Conservation (phyloP, 2,797 vertebrate species). For the Lates japonicus region DNA sequence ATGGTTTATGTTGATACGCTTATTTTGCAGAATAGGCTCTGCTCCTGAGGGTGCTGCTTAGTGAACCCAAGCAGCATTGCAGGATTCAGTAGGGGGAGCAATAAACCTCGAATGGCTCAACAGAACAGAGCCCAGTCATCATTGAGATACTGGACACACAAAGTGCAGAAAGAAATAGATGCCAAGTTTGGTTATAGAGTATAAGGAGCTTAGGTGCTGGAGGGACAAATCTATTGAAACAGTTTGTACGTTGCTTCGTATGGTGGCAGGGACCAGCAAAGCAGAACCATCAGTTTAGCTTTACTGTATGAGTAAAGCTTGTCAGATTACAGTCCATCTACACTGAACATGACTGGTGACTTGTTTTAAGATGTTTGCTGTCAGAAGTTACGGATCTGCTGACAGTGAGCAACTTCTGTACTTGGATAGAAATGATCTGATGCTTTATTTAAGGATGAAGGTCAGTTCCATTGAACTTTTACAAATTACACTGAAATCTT, state of each 20-base stretch:
- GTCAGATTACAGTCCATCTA: constrained; percentile 26
- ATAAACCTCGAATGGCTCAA: neutral
- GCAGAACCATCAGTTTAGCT: constrained; percentile 8
- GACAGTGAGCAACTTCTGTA: constrained; percentile 13
- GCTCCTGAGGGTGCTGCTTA: constrained; percentile 1
- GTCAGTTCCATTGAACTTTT: constrained; percentile 12
- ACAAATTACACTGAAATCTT: neutral
- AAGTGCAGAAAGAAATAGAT: constrained; percentile 6
- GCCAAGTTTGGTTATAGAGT: neutral
- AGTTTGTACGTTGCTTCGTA: neutral
- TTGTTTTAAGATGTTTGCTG: constrained; percentile 33
- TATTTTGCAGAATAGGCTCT: constrained; percentile 4
- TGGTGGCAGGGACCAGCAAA: constrained; percentile 20
- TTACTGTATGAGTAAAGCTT: constrained; percentile 1
- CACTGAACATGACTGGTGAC: constrained; percentile 25
- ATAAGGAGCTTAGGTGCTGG: neutral
- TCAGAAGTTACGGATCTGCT: constrained; percentile 41
- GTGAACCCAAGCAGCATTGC: neutral
- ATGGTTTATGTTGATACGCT: constrained; percentile 1
- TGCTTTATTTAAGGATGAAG: constrained; percentile 5
- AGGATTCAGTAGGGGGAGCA: neutral
- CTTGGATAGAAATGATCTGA: neutral
- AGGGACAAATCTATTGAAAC: constrained; percentile 14
- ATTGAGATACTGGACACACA: constrained; percentile 9
- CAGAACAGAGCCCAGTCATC: constrained; percentile 1